phyloP scores from a whole-genome alignment of 2,797 vertebrate species.

The Enteromius treurensis region DNA sequence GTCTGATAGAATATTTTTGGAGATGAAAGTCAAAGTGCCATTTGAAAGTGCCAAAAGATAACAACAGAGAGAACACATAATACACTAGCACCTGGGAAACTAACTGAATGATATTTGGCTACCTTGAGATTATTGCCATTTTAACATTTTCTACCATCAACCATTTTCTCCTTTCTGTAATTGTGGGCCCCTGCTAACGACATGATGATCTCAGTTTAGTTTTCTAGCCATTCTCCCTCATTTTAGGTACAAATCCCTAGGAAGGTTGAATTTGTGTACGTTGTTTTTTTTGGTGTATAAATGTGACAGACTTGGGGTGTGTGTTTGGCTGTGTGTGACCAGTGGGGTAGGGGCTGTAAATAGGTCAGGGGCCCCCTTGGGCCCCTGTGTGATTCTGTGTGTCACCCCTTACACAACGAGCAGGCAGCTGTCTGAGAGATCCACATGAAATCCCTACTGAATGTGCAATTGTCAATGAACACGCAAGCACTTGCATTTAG shows the following conservation, averaged over 20 bases:
- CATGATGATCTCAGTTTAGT: background rate
- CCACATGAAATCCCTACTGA: conserved; percentile 41
- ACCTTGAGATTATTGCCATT: background rate
- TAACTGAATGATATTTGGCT: background rate
- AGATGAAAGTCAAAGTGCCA: background rate
- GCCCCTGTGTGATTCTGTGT: conserved; percentile 54
- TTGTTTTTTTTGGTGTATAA: conserved; percentile 35
- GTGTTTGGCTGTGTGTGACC: conserved; percentile 37
- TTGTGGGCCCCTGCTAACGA: background rate
- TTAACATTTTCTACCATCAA: background rate
- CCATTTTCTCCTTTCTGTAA: background rate
- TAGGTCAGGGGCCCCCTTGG: conserved; percentile 63
- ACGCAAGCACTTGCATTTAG: background rate
- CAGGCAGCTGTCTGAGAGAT: conserved; percentile 63
- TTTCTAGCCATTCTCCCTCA: background rate
- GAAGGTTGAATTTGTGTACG: conserved; percentile 34
- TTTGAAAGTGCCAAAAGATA: conserved; percentile 9
- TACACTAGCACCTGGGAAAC: background rate
- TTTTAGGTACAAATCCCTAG: background rate
- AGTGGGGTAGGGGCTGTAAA: conserved; percentile 45
- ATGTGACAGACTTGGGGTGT: conserved; percentile 13
- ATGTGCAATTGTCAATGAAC: conserved; percentile 38
- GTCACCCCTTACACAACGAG: conserved; percentile 58
- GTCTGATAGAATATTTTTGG: background rate
- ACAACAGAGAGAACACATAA: background rate